These are phyloP conservation scores for Melanostoma scalare DNA, from an alignment of 2,888 invertebrate genomes.

Conservation along the genomic window DNA sequence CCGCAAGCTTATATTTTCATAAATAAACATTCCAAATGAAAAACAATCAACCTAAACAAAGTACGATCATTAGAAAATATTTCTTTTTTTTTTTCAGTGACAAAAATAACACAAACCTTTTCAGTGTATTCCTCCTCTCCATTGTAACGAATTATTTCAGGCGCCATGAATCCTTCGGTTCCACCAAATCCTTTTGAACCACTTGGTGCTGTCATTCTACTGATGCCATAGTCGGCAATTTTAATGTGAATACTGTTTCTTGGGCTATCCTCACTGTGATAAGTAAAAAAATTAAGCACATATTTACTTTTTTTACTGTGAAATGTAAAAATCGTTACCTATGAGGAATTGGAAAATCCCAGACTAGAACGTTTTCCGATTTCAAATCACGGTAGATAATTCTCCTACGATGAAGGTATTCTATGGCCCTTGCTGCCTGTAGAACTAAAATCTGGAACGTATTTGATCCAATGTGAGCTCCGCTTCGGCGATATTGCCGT, in stretches of 20 bases:
- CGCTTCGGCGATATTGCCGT: constrained; percentile 92
- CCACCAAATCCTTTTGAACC: constrained; percentile 99
- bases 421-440: constrained; percentile 96
- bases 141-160: constrained; percentile 98
- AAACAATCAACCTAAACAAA: constrained; percentile 94
- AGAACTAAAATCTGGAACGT: constrained; percentile 92
- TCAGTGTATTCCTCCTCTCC: constrained; percentile 99
- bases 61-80: constrained; percentile 5
- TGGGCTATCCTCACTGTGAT: constrained; percentile 84
- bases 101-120: constrained; percentile 85
- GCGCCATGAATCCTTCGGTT: constrained; percentile 99
- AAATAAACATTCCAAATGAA: constrained; percentile 99
- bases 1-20: constrained; percentile 95
- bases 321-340: constrained; percentile 76
- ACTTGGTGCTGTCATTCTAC: constrained; percentile 92
- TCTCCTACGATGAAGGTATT: constrained; percentile 95
- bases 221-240: constrained; percentile 98
- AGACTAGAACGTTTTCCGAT: constrained; percentile 99
- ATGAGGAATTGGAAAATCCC: constrained; percentile 93
- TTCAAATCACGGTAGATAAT: constrained; percentile 92
- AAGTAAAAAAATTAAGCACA: constrained; percentile 79
- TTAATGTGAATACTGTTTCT: constrained; percentile 92
- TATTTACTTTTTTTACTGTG: neutral
- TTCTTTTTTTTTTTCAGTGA: neutral
- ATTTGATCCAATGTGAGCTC: constrained; percentile 90